phyloP scores from a whole-genome alignment of 2,113 vertebrate genomes.

The Nothobranchius furzeri region DNA sequence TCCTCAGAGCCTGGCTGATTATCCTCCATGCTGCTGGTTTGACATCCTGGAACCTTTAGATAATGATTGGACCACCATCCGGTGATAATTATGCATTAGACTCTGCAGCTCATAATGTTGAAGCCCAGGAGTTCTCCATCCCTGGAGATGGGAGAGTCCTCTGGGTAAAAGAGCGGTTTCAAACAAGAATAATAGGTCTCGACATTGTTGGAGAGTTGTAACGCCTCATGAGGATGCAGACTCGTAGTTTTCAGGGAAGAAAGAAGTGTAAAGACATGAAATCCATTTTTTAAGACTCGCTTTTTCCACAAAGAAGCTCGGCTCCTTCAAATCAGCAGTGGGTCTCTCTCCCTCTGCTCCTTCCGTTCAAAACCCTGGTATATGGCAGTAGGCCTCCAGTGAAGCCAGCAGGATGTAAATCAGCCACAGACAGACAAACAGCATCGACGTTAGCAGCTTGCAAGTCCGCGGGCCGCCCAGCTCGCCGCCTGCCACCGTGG shows the following conservation, averaged over 20 bases:
- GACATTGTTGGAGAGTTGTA: slow-evolving; percentile 5
- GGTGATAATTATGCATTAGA: not conserved
- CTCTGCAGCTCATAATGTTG: too few relatives aligned
- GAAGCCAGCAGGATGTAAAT: slow-evolving; percentile 84
- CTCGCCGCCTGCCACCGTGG: slow-evolving; percentile 78
- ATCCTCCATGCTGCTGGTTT: slow-evolving; percentile 27
- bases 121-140: slow-evolving; percentile 1
- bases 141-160: not conserved
- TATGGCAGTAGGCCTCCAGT: slow-evolving; percentile 84
- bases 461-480: slow-evolving; percentile 82
- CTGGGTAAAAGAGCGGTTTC: not conserved
- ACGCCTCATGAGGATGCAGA: not conserved
- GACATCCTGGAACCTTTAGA: slow-evolving; percentile 7
- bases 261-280: slow-evolving; percentile 7
- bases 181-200: slow-evolving; percentile 6
- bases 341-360: slow-evolving; percentile 23
- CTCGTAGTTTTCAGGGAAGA: not conserved
- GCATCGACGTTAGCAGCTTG: slow-evolving; percentile 76
- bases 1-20: slow-evolving; percentile 1
- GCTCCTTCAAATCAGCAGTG: slow-evolving; percentile 19
- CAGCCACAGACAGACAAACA: slow-evolving; percentile 81
- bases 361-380: slow-evolving; percentile 71
- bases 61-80: too few relatives aligned
- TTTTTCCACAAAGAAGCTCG: slow-evolving; percentile 1
- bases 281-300: slow-evolving; percentile 13